A percentile compares a stretch with the other conserved stretches of the same genome.
phyloP scores from a whole-genome alignment of 2,113 vertebrate species.

The Bufo gargarizans region DNA sequence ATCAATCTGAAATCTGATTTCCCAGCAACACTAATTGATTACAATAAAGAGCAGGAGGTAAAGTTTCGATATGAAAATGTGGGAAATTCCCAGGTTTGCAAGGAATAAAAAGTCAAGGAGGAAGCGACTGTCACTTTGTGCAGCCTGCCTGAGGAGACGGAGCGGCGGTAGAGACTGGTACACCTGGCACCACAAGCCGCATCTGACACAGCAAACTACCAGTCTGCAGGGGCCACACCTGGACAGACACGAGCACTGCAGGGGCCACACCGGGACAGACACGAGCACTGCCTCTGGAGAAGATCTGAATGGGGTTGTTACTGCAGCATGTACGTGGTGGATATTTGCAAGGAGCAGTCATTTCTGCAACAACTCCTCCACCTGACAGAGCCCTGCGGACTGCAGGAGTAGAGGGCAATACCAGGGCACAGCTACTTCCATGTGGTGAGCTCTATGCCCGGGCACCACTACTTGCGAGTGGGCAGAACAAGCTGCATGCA shows the following conservation, averaged over 20 bases:
- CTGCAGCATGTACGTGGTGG: too few relatives aligned
- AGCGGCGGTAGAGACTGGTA: not conserved
- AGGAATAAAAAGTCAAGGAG: constrained; percentile 61
- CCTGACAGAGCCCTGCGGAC: too few relatives aligned
- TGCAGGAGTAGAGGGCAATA: not conserved
- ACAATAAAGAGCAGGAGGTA: constrained; percentile 45
- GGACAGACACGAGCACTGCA: too few relatives aligned
- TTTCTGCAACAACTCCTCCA: not conserved
- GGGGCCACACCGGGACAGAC: too few relatives aligned
- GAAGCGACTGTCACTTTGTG: constrained; percentile 39
- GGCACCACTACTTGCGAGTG: too few relatives aligned
- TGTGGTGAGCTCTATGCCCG: not conserved
- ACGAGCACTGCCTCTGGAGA: too few relatives aligned
- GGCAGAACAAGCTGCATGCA: not conserved
- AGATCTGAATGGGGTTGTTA: not conserved
- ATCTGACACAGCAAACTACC: not conserved
- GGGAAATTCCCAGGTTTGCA: constrained; percentile 59
- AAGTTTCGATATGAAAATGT: constrained; percentile 62
- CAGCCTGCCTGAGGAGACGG: not conserved
- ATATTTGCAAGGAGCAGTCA: not conserved
- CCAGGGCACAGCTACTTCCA: not conserved
- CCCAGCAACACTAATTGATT: constrained; percentile 51
- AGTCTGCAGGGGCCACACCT: too few relatives aligned
- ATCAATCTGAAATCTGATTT: constrained; percentile 41
- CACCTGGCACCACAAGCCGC: not conserved